These are phyloP conservation scores for Mamestra brassicae DNA, from an alignment of 2,888 invertebrate genomes.

Conservation along the genomic window DNA sequence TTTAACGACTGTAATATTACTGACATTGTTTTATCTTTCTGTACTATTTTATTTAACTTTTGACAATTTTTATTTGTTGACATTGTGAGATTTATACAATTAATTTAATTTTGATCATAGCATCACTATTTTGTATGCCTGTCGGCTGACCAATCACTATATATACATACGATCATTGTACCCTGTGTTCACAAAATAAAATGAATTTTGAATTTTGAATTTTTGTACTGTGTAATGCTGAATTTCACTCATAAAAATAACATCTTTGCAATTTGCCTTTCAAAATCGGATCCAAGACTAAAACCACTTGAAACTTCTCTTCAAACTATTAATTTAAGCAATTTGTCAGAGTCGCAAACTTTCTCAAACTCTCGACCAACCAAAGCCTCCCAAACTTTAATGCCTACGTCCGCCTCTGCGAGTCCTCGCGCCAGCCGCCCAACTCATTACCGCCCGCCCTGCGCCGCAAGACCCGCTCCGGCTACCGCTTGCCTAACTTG, in stretches of 20 bases:
- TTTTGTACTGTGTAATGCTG: no score
- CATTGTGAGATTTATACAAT: no score
- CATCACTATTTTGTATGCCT: no score
- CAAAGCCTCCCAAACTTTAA: conserved; percentile 32
- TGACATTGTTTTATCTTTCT: no score
- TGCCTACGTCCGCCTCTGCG: conserved; percentile 73
- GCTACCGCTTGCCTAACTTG: conserved; percentile 81
- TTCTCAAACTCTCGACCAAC: conserved; percentile 36
- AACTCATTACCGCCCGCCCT: conserved; percentile 83
- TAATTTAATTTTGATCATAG: no score
- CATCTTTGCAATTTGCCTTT: neutral
- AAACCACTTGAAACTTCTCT: neutral
- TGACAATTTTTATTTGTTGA: no score
- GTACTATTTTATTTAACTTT: no score
- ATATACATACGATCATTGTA: no score
- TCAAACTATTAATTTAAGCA: neutral
- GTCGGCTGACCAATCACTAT: no score
- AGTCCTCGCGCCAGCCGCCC: conserved; percentile 67
- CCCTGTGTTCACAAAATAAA: no score
- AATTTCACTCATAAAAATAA: neutral
- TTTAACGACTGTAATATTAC: no score
- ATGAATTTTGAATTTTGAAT: no score
- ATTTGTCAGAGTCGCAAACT: conserved; percentile 29
- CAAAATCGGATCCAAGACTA: neutral
- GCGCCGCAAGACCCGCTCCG: conserved; percentile 86